Base-by-base conservation (phyloP, 2,797 vertebrate species). In the Pseudochromis fuscus region DNA sequence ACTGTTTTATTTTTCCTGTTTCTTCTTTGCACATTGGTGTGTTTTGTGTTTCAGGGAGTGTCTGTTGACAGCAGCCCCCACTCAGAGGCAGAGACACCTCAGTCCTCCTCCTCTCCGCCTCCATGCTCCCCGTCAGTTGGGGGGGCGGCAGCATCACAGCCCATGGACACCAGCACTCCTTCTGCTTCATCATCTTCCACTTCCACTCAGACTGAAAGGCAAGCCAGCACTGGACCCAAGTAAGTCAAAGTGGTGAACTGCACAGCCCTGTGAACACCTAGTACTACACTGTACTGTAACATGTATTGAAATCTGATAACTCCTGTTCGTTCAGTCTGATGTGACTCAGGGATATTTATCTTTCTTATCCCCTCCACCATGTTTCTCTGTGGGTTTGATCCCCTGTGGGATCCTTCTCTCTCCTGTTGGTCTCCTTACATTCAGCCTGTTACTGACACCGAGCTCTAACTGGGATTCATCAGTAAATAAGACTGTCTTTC, bases 121-220 rank as follows among this genome's bases (percentile, higher is more conserved):
- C 37, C 76, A 3, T 61, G 65, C 1, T 71, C 76, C 23, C 71
- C 87, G 13, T 82, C 52, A 66, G 19, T 27, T 16, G 19, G 56
- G 7, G 60, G 27, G 15, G 49, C 68, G 30, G 38, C 19, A 59
- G 42, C 58, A 13, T 60, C 69, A 23, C 89, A 83, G 48, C 72
- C 83, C 15, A 82, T 85, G 82, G 84, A 90, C 56, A 79, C 75
- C 19, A 81, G 78, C 19, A 48, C 85, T 66, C 63, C 66, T 51
- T 58, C 86, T 50, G 72, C 81, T 48, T 56, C 89, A 15, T 80
- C 84, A 0, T 87, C 87, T 55, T 84, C 91, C 7, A 79, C 91
- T 1, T 85, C 91, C 61, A 92, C 89, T 4, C 92, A 92, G 53
- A 91, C 89, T 2, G 91, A 92, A 13, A 86, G 84, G 40, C 49